These are phyloP conservation scores for Octopus sinensis DNA, from an alignment of 1,140 invertebrate genomes.

Conservation along the genomic window DNA sequence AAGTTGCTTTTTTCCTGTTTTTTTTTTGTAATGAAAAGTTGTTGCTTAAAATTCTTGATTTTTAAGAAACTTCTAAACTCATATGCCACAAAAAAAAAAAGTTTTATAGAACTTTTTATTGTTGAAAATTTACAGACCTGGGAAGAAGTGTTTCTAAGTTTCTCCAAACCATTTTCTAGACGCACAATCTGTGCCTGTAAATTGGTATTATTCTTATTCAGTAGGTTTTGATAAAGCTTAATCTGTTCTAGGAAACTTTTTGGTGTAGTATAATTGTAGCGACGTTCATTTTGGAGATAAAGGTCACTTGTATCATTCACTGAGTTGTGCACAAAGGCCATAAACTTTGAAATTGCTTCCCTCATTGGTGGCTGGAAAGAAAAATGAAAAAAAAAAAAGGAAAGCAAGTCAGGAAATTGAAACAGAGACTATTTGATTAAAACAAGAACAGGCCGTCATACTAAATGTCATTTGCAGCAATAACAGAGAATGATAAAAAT, in stretches of 20 bases:
- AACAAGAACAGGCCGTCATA: no score
- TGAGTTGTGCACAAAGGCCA: conserved; percentile 90
- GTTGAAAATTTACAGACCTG: conserved; percentile 65
- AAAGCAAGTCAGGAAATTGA: neutral
- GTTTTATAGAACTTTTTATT: no score
- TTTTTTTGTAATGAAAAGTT: no score
- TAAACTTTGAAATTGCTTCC: conserved; percentile 74
- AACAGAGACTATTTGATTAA: neutral
- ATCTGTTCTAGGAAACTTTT: conserved; percentile 96
- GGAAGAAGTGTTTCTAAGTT: conserved; percentile 71
- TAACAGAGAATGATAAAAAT: no score
- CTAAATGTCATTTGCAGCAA: no score
- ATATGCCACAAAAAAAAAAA: no score
- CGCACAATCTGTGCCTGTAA: conserved; percentile 78
- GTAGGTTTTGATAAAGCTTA: conserved; percentile 81
- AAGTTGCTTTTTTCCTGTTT: no score
- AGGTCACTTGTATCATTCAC: conserved; percentile 84
- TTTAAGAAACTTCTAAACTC: no score
- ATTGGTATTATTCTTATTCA: conserved; percentile 78
- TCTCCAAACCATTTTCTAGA: conserved; percentile 89
- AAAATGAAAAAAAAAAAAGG: neutral
- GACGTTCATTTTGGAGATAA: conserved; percentile 82
- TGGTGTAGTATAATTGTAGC: conserved; percentile 95
- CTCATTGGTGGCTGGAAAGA: conserved; percentile 45
- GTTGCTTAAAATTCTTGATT: no score